Percentiles rank a stretch among this genome's conserved stretches.
Conservation (phyloP, 1,140 invertebrate genomes). For the Magallana gigas region DNA sequence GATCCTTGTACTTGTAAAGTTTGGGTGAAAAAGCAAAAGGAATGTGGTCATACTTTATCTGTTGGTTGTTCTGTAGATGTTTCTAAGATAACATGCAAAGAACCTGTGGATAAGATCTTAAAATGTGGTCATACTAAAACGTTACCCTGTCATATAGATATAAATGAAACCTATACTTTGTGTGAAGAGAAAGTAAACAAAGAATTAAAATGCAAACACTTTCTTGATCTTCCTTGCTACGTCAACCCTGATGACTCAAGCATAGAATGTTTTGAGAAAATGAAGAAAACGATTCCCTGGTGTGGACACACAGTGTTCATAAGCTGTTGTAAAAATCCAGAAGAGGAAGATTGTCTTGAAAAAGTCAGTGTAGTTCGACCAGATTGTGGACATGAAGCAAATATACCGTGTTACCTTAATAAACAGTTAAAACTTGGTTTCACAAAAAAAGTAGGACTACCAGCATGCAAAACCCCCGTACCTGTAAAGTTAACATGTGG, state of each 20-base stretch:
- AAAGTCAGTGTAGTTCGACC: not conserved
- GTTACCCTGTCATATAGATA: not conserved
- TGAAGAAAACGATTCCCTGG: slow-evolving; percentile 77
- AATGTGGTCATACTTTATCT: slow-evolving; percentile 67
- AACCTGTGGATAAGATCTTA: not conserved
- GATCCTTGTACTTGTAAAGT: slow-evolving; percentile 81
- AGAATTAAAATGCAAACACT: not conserved
- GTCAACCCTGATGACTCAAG: not conserved
- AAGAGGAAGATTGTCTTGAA: slow-evolving; percentile 81
- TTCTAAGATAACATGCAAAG: not conserved
- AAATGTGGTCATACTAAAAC: not conserved
- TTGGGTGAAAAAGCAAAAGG: not conserved
- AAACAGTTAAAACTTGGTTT: slow-evolving; percentile 6
- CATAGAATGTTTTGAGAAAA: not conserved
- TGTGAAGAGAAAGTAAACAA: not conserved
- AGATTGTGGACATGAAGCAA: slow-evolving; percentile 37
- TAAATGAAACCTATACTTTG: not conserved
- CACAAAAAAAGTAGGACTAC: not conserved
- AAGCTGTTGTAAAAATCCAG: slow-evolving; percentile 79
- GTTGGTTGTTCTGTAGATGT: slow-evolving; percentile 74
- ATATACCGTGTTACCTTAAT: not conserved
- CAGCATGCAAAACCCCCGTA: not conserved
- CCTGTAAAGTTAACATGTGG: not conserved
- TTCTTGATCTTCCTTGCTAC: not conserved
- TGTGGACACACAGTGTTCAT: slow-evolving; percentile 83